Conservation (phyloP, 2,888 invertebrate genomes). For the Mesorhabditis spiculigera region DNA sequence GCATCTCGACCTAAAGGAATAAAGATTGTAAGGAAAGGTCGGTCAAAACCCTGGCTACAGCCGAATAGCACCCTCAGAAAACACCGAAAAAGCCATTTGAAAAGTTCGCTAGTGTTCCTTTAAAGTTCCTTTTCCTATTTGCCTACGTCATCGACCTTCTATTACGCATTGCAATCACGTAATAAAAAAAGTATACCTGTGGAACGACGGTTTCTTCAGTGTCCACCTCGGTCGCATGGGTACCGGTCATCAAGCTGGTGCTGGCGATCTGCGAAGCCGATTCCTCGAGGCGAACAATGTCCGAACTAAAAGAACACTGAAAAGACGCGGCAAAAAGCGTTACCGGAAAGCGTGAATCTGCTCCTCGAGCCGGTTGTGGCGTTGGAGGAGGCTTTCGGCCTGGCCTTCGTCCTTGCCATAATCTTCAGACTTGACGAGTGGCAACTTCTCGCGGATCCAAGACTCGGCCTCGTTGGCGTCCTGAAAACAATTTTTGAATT, state of each 20-base stretch:
- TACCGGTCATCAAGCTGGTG: conserved; percentile 49
- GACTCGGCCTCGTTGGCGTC: conserved; percentile 97
- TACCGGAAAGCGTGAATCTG: conserved; percentile 52
- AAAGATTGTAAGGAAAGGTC: background rate
- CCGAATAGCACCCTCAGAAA: too few species aligned
- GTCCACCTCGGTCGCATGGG: conserved; percentile 5
- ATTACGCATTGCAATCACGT: too few species aligned
- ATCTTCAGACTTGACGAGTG: conserved; percentile 82
- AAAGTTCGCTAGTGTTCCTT: too few species aligned
- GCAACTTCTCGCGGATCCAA: conserved; percentile 92
- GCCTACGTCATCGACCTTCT: too few species aligned
- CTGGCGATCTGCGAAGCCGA: conserved; percentile 57
- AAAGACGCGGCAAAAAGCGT: conserved; percentile 1
- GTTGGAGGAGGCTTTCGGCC: conserved; percentile 45
- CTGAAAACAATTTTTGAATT: conserved; percentile 15
- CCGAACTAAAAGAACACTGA: conserved; percentile 20
- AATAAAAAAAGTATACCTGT: background rate
- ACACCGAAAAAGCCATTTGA: too few species aligned
- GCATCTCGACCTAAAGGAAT: conserved; percentile 28
- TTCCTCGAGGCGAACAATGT: conserved; percentile 56
- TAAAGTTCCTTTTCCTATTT: too few species aligned
- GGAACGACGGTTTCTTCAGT: background rate
- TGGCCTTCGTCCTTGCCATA: conserved; percentile 69
- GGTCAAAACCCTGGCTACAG: too few species aligned
- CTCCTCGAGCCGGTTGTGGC: conserved; percentile 61